A percentile compares a stretch with the other conserved stretches of the same genome.
phyloP scores from a whole-genome alignment of 2,113 vertebrate genomes.

The Procavia capensis region DNA sequence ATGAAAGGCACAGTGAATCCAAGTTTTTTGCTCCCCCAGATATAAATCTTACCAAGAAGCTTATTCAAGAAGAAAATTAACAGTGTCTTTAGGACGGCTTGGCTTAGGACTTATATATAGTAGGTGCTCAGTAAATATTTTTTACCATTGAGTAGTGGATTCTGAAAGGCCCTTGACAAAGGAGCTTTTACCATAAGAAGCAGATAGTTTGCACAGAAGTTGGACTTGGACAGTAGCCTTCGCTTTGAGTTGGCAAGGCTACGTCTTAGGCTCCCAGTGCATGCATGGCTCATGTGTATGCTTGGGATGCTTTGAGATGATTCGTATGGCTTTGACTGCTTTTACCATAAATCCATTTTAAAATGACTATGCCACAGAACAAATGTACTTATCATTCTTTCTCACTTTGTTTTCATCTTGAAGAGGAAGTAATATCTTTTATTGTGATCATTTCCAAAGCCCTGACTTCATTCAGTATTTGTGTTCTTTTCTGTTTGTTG shows the following conservation, averaged over 20 bases:
- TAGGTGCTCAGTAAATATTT: conserved; percentile 14
- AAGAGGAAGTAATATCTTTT: background rate
- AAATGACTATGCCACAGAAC: background rate
- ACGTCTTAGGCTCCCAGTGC: background rate
- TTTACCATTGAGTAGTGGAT: background rate
- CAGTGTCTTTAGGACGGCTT: background rate
- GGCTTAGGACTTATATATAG: background rate
- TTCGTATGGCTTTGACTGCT: background rate
- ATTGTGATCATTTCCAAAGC: background rate
- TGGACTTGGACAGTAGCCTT: background rate
- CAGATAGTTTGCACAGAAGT: background rate
- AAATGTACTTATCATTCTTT: background rate
- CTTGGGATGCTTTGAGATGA: background rate
- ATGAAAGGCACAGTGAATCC: background rate
- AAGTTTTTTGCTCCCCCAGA: background rate
- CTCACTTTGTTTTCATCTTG: background rate
- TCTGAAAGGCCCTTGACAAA: background rate
- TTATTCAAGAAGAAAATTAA: conserved; percentile 37
- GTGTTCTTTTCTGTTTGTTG: background rate
- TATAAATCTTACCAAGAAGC: background rate
- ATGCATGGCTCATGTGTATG: background rate
- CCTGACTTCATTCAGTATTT: background rate
- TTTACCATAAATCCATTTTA: background rate
- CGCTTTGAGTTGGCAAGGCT: background rate
- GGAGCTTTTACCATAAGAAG: background rate